Evolutionary conservation across 2,113 vertebrate genomes (phyloP).

Genomic region (Engystomops pustulosus): DNA sequence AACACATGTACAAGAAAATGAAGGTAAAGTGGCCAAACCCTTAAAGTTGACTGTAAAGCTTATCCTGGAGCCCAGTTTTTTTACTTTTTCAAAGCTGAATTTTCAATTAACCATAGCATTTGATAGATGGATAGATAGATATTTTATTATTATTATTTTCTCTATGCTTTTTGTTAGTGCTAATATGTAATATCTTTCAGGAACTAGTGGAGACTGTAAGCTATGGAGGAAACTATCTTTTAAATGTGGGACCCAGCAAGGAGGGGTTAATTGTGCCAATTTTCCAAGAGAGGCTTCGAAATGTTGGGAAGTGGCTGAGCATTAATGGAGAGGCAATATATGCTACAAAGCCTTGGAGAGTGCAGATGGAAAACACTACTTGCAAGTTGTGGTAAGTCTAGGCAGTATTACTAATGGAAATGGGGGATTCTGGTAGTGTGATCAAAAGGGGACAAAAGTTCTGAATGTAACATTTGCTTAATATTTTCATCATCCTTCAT

Average conservation of each 20-base stretch:
- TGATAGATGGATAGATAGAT: too few species aligned
- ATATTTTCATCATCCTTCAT: too few species aligned
- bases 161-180: not conserved
- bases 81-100: too few species aligned
- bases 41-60: too few species aligned
- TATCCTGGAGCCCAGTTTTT: too few species aligned
- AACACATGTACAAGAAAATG: too few species aligned
- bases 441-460: not conserved
- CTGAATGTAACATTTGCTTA: too few species aligned
- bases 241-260: constrained; percentile 90
- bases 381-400: constrained; percentile 78
- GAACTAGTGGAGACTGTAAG: constrained; percentile 87
- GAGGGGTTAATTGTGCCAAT: constrained; percentile 85
- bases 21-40: too few species aligned
- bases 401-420: not conserved
- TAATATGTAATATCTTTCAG: constrained; percentile 67
- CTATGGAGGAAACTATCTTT: constrained; percentile 93
- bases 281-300: constrained; percentile 89
- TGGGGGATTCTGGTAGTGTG: not conserved
- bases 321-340: constrained; percentile 92
- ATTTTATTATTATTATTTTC: too few species aligned
- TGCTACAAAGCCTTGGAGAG: constrained; percentile 84
- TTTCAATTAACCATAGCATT: too few species aligned
- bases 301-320: constrained; percentile 86
- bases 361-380: constrained; percentile 81